Base-by-base conservation (phyloP, 2,113 vertebrate species). In the Tympanuchus pallidicinctus region DNA sequence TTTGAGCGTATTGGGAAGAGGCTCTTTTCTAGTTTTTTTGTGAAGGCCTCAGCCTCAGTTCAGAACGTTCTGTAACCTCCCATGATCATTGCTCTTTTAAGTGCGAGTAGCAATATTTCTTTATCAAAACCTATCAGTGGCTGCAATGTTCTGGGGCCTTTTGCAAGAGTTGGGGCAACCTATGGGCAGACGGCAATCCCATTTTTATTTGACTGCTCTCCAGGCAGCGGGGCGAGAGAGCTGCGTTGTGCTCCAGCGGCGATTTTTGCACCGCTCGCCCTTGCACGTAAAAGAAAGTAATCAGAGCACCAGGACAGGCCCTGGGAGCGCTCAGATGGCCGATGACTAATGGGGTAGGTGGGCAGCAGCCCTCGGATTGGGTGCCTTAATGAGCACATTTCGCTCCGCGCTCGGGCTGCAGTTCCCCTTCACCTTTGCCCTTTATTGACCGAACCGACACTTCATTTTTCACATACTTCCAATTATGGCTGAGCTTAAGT, bases 391-490 rank as follows among this genome's bases (percentile, higher is more conserved):
- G 98, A 99, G 98, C 98, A 98, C 96, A 98, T 98, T 99, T 98
- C 93, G 97, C 98, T 97, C 97, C 82, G 97, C 97, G 98, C 99
- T 98, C 98, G 97, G 98, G 98, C 98, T 98, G 97, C 97, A 96
- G 98, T 97, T 98, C 98, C 97, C 98, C 97, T 97, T 98, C 98
- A 98, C 99, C 99, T 99, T 98, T 99, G 98, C 96, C 98, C 98
- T 99, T 98, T 99, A 98, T 99, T 99, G 99, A 99, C 99, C 98
- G 97, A 98, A 98, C 98, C 98, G 98, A 99, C 98, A 99, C 98
- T 98, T 99, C 98, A 99, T 99, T 99, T 99, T 99, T 99, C 98
- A 99, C 98, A 98, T 99, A 98, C 98, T 98, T 99, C 98, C 98
- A 99, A 99, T 99, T 99, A 99, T 98, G 98, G 97, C 96, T 97